phyloP scores from a whole-genome alignment of 23 tunicate genomes.

The Botrylloides violaceus region DNA sequence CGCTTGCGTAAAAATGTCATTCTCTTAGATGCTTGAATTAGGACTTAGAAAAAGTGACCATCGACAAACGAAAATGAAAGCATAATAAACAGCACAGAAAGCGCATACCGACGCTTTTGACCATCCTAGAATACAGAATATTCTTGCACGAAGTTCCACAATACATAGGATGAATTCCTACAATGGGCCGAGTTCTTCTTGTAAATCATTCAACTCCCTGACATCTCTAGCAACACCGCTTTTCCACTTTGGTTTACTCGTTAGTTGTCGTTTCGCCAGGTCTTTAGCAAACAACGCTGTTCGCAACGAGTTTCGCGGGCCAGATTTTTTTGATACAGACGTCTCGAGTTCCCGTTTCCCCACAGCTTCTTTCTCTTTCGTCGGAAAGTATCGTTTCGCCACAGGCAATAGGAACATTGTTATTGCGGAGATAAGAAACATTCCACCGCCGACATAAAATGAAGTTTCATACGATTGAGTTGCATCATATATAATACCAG shows the following conservation, averaged over 20 bases:
- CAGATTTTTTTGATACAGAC: not conserved
- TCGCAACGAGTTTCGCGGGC: constrained; percentile 49
- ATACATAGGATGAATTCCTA: too few species aligned
- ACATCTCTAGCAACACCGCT: constrained; percentile 50
- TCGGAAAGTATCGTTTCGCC: constrained; percentile 14
- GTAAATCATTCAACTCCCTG: constrained; percentile 47
- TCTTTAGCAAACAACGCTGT: constrained; percentile 41
- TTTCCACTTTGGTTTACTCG: constrained; percentile 41
- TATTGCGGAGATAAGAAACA: constrained; percentile 44
- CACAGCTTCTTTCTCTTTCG: constrained; percentile 25
- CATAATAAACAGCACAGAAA: too few species aligned
- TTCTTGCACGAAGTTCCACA: too few species aligned
- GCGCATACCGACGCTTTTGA: too few species aligned
- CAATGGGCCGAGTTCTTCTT: constrained; percentile 22
- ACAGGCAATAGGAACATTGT: constrained; percentile 42
- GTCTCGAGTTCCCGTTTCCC: constrained; percentile 13
- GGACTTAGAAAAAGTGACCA: too few species aligned
- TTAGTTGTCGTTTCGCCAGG: constrained; percentile 23
- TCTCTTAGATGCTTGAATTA: too few species aligned
- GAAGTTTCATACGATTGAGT: constrained; percentile 52
- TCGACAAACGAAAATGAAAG: too few species aligned
- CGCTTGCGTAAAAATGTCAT: too few species aligned
- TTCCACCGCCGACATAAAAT: constrained; percentile 52
- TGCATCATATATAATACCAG: constrained; percentile 69
- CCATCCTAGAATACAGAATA: too few species aligned